Evolutionary conservation across 53 echinoderm and acorn worm genomes (phyloP).

Genomic region (Arbacia lixula): DNA sequence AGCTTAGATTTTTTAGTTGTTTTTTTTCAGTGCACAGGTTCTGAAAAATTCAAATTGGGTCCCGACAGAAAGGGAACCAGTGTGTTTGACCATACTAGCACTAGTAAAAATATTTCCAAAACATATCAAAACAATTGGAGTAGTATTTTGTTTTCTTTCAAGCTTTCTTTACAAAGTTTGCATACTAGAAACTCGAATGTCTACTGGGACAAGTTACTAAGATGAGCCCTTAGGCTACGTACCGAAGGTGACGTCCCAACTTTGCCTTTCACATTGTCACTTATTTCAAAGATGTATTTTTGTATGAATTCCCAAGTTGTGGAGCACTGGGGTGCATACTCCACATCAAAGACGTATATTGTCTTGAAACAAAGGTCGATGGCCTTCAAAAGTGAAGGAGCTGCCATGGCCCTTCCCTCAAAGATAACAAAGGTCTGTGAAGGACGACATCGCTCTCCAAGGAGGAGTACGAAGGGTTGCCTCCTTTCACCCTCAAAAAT

Average conservation of each 20-base stretch:
- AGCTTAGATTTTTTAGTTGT: too few species aligned
- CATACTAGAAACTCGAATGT: not conserved
- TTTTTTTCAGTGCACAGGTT: too few species aligned
- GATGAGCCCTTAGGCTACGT: slow-evolving; percentile 61
- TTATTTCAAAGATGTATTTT: slow-evolving; percentile 63
- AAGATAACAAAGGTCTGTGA: slow-evolving; percentile 63
- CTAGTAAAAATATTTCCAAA: not conserved
- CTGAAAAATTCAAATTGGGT: too few species aligned
- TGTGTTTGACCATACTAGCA: not conserved
- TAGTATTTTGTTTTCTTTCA: not conserved
- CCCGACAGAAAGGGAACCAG: too few species aligned
- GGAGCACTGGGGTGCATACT: slow-evolving; percentile 61
- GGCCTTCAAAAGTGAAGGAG: slow-evolving; percentile 64
- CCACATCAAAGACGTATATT: slow-evolving; percentile 61
- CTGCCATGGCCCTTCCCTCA: slow-evolving; percentile 64
- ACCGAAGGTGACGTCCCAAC: slow-evolving; percentile 62
- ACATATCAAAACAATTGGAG: not conserved
- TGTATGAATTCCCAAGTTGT: slow-evolving; percentile 77
- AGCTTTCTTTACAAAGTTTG: not conserved
- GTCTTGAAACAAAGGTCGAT: slow-evolving; percentile 65
- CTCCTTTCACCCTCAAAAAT: slow-evolving; percentile 45
- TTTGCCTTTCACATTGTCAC: slow-evolving; percentile 62
- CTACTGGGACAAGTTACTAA: slow-evolving; percentile 38
- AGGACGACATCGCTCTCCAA: slow-evolving; percentile 57
- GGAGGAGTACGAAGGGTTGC: slow-evolving; percentile 69